Evolutionary conservation across 1,140 invertebrate genomes (phyloP), one percentile per base, ranked within the genome.

Genomic region (Scaptomyza hsui): DNA sequence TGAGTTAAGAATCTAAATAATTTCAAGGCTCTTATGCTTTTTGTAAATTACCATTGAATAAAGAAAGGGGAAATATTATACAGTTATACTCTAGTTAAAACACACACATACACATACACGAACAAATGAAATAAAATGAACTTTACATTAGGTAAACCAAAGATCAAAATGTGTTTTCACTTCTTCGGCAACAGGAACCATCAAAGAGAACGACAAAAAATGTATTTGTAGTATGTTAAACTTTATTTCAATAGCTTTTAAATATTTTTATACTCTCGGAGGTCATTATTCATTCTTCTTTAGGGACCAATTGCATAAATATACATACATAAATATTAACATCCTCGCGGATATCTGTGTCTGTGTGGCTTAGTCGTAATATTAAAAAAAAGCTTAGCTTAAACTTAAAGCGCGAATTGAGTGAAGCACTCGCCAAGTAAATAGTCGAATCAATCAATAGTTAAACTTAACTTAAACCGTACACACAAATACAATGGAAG

Each of bases 371-470:
- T 72, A 59, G 29, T 64, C 18, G 12, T 59, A 52, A 49, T 61
- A 64, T 65, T 75, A 78, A 75, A 79, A 78, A 75, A 76, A 79
- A 76, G 75, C 80, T 83, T 79, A 83, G 75, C 72, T 85, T 79
- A 85, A 79, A 85, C 70, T 72, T 72, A 75, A 75, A 24, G 45
- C 39, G 41, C 41, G 45, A 57, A 35, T 10, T 24, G 32, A 57
- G 47, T 65, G 67, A 39, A 48, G 48, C 42, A n/a, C 61, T 49
- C 62, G 44, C 62, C 45, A 67, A 72, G 37, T 72, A 72, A 47
- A 41, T 60, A 47, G 39, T 72, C 52, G 44, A 29, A 61, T 45
- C 32, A 29, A 61, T 45, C 32, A 13, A 47, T 59, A 49, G 32
- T 18, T 67, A 55, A 55, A 72, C 47, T 67, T 67, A 67, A 57